These are phyloP conservation scores for Herpailurus yagouaroundi DNA, from an alignment of 2,113 vertebrate genomes.

Conservation along the genomic window DNA sequence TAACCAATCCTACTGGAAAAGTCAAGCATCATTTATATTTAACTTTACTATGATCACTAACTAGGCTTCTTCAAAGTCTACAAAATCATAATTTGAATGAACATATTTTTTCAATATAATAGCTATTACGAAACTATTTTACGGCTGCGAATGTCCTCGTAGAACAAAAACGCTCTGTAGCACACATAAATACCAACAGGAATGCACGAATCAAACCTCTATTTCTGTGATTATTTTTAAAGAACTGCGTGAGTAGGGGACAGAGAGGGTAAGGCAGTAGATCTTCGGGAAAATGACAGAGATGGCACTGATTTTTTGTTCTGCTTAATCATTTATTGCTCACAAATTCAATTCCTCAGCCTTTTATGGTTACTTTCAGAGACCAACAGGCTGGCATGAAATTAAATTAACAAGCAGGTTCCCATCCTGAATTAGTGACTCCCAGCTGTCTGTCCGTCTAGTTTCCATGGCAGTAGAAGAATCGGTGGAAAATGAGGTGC, in stretches of 20 bases:
- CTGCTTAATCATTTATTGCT: constrained; percentile 69
- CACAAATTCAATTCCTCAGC: constrained; percentile 59
- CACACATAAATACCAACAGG: constrained; percentile 58
- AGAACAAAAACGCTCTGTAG: constrained; percentile 52
- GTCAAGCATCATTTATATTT: constrained; percentile 55
- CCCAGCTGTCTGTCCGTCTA: constrained; percentile 68
- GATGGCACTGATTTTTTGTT: constrained; percentile 68
- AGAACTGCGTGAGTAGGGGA: constrained; percentile 53
- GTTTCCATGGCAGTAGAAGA: constrained; percentile 75
- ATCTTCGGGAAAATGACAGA: constrained; percentile 65
- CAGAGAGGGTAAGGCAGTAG: constrained; percentile 39
- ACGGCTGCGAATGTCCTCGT: constrained; percentile 57
- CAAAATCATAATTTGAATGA: constrained; percentile 72
- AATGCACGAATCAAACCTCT: constrained; percentile 64
- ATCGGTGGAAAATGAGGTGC: constrained; percentile 55
- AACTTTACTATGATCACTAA: constrained; percentile 49
- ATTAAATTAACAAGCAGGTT: constrained; percentile 76
- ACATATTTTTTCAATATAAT: constrained; percentile 56
- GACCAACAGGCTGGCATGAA: constrained; percentile 63
- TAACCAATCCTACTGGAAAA: constrained; percentile 40
- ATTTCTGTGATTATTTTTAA: constrained; percentile 52
- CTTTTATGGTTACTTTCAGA: constrained; percentile 69
- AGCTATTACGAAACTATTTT: constrained; percentile 66
- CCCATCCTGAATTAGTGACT: constrained; percentile 55
- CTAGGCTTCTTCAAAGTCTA: constrained; percentile 59